Base-by-base conservation (phyloP, 2,113 vertebrate species). In the Hystrix cristata region DNA sequence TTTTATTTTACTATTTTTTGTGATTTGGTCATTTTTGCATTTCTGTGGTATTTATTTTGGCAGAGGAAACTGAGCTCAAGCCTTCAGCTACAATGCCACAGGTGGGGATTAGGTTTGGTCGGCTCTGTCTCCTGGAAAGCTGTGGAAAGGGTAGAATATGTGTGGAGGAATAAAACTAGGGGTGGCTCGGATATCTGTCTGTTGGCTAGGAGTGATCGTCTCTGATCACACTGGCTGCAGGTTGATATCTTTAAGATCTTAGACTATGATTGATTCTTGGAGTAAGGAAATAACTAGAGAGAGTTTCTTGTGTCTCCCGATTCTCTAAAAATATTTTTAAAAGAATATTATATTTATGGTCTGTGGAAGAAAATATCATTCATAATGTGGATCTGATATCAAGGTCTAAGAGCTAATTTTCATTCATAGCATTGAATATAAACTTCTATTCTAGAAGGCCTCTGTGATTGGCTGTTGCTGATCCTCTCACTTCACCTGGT, bases 281-380 rank as follows among this genome's bases (percentile, higher is more conserved):
- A 51, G 18, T 0, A 95, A 84, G 21, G 18, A 69, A 78, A 64
- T 81, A 84, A 78, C 7, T 60, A 59, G 14, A 53, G 21, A 8
- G 23, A 85, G 3, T 1, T 46, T 78, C 11, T 85, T 95, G 43
- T 53, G 29, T 78, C 23, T 59, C 62, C 88, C n/a, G 9, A 81
- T 69, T 76, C 71, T 83, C 4, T 71, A 15, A 85, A 89, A 94
- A 34, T 90, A 72, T 80, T 90, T 94, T 60, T 7, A 23, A 87
- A 81, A 79, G 31, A 71, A n/a, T 82, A 74, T 86, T 67, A 71
- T 2, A 82, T 62, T 53, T 69, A 27, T 43, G 25, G 2, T 43
- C 31, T 53, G 13, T 59, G 27, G 1, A 72, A 88, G 69, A 25
- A 81, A 95, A 96, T 11, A 34, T 48, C 9, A 93, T 95, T 95